Evolutionary conservation across 1,140 invertebrate genomes (phyloP).

Genomic region (Eurosta solidaginis): DNA sequence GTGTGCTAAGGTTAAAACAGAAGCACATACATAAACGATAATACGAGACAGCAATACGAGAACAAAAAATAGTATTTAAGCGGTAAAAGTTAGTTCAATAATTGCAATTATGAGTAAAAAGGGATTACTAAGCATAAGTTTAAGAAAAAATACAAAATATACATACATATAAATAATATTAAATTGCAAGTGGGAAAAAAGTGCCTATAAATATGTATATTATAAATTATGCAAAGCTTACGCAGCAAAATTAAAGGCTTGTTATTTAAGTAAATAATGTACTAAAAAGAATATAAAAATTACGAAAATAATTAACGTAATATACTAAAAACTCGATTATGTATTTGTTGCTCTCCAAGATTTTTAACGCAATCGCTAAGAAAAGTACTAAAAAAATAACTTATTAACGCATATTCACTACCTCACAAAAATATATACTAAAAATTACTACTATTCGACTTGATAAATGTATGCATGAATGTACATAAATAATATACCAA

Average conservation of each 20-base stretch:
- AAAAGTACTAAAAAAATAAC: neutral
- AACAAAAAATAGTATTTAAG: neutral
- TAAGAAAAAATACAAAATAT: neutral
- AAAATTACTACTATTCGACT: neutral
- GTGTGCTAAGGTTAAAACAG: no score
- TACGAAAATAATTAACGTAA: neutral
- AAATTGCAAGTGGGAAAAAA: neutral
- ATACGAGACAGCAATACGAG: neutral
- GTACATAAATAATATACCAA: neutral
- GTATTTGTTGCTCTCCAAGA: neutral
- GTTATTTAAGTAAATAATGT: neutral
- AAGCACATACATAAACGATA: no score
- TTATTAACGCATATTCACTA: neutral
- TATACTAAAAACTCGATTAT: neutral
- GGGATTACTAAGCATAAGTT: neutral
- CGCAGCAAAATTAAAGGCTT: no score
- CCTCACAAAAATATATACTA: constrained; percentile 6
- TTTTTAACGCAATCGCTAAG: neutral
- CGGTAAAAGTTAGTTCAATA: neutral
- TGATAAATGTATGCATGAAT: neutral
- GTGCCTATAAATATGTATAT: constrained; percentile 10
- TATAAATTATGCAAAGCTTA: neutral
- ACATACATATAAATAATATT: neutral
- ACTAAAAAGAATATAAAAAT: neutral
- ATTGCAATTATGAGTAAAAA: neutral